Conservation (phyloP, 2,113 vertebrate genomes). For the Hippoglossus stenolepis region DNA sequence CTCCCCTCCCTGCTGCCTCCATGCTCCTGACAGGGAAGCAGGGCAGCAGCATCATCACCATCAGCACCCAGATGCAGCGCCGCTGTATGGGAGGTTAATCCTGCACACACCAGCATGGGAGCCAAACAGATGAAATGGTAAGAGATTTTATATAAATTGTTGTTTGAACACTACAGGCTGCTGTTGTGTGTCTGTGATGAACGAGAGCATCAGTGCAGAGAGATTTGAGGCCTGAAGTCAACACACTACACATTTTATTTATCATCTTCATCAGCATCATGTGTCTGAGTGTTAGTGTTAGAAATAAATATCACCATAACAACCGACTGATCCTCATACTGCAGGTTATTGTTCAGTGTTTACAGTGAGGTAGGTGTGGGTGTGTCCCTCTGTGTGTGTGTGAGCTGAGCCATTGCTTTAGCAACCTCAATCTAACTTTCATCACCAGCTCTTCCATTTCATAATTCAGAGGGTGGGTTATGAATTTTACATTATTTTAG, state of each 20-base stretch:
- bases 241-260: neutral
- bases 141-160: constrained; percentile 48
- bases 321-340: constrained; percentile 3
- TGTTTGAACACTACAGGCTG: constrained; percentile 5
- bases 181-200: constrained; percentile 30
- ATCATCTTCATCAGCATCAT: neutral
- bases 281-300: neutral
- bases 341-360: constrained; percentile 65
- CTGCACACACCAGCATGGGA: constrained; percentile 79
- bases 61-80: constrained; percentile 70
- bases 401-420: constrained; percentile 67
- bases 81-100: constrained; percentile 72
- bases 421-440: constrained; percentile 60
- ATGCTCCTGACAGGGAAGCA: constrained; percentile 76
- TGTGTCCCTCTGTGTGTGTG: constrained; percentile 66
- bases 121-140: constrained; percentile 87
- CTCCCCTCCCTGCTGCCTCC: constrained; percentile 48
- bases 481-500: too few species aligned
- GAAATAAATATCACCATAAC: constrained; percentile 2
- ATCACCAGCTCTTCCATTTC: constrained; percentile 9
- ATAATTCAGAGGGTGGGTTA: too few species aligned
- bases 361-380: constrained; percentile 71
- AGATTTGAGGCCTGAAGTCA: constrained; percentile 26
- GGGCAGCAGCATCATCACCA: constrained; percentile 38
- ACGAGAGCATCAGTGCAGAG: constrained; percentile 8